Evolutionary conservation across 2,888 invertebrate genomes (phyloP), one percentile per base, ranked within the genome.

Genomic region (Troides oblongomaculatus): DNA sequence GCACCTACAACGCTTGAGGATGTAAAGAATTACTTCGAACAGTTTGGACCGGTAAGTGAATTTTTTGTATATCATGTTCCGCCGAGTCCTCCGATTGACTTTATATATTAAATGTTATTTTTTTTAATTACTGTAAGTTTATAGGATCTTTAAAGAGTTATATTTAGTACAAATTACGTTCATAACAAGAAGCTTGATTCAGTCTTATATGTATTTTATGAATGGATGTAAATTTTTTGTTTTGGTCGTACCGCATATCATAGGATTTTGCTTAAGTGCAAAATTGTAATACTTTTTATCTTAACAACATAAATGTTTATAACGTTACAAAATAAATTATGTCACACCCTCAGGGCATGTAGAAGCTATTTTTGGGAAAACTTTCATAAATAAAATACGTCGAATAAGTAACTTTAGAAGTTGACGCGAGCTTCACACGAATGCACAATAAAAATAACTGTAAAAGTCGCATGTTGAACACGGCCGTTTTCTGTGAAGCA

Each of bases 1-100:
- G 99, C 99, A 88, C 98, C 99, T 88, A 99, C 99, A 89, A 99
- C 99, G 87, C 96, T 99, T 90, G 99, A 99, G 94, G 99, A 99
- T 93, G 99, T 99, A 91, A 99, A 99, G 95, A 98, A 97, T 94
- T 99, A 99, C 94, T 99, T 99, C 94, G 98, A 99, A 94, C 98
- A 99, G 93, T 99, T 98, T 93, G 99, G 99, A 93, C 98, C 98
- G 97, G 99, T 99, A 93, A 97, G 97, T 89, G 14, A 53, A 39
- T 46, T 21, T 5, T n/a, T 53, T 7, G 0, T 53, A 53, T 6
- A 53, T 53, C n/a, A 53, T 53, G 7, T n/a, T 53, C 53, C 7
- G 18, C 7, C 0, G n/a, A 4, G 18, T 2, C 6, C n/a, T 4
- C 50, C n/a, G n/a, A 18, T 53, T 10, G 5, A 53, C 53, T 18